A percentile compares a stretch with the other conserved stretches of the same genome.
Evolutionary conservation across 2,888 invertebrate species (phyloP).

Genomic region (Chirona hameri): DNA sequence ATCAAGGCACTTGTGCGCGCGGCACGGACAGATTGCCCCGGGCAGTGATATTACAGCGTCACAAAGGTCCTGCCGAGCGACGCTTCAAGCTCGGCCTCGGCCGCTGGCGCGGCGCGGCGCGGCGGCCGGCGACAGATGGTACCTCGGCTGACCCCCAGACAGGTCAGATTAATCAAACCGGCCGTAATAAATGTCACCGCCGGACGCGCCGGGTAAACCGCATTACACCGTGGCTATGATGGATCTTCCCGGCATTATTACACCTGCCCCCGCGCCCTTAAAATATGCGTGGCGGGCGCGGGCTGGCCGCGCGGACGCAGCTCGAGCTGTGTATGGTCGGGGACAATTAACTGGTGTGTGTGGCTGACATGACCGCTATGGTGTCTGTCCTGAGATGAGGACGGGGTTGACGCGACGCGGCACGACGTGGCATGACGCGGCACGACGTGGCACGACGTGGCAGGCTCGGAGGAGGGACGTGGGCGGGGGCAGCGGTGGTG

Average conservation of each 20-base stretch:
- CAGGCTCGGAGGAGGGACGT: too few species aligned
- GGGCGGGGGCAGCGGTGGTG: too few species aligned
- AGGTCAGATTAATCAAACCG: slow-evolving; percentile 10
- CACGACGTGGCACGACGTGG: too few species aligned
- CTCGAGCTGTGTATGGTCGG: background rate
- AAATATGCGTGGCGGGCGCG: background rate
- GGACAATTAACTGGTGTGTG: background rate
- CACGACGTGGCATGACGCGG: too few species aligned
- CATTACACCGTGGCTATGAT: slow-evolving; percentile 4
- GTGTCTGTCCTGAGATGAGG: background rate
- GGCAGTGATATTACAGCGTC: too few species aligned
- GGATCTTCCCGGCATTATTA: background rate
- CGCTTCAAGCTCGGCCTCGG: background rate
- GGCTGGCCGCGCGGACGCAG: background rate
- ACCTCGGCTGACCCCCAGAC: background rate
- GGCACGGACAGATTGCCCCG: too few species aligned
- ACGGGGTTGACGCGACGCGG: background rate
- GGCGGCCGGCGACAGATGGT: background rate
- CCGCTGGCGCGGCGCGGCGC: background rate
- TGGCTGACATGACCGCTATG: background rate
- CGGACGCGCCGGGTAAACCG: background rate
- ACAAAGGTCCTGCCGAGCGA: too few species aligned
- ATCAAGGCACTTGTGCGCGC: too few species aligned
- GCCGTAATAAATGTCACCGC: background rate
- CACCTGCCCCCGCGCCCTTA: background rate